A percentile compares a stretch with the other conserved stretches of the same genome.
Evolutionary conservation across 2,113 vertebrate species (phyloP).

Genomic region (Danio rerio): DNA sequence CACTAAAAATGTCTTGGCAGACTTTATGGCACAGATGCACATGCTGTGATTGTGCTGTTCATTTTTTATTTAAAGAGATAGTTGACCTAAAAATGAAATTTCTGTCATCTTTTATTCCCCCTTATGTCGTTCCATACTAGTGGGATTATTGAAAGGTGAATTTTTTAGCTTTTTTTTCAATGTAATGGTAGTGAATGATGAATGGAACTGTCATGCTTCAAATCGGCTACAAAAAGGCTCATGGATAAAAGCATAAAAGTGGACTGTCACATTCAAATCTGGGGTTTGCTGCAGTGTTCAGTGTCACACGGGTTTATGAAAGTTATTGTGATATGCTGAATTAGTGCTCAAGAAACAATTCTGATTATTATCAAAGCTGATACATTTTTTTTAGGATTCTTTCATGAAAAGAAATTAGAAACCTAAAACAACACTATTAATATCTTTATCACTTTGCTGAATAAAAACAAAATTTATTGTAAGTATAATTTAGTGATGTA

Average conservation of each 20-base stretch:
- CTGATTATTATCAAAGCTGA: not conserved
- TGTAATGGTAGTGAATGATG: not conserved
- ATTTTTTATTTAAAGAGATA: conserved; percentile 25
- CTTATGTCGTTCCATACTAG: not conserved
- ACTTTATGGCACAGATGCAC: conserved; percentile 17
- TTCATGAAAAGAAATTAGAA: no score
- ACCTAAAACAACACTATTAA: no score
- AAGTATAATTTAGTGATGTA: no score
- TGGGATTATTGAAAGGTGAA: not conserved
- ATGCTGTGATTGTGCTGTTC: conserved; percentile 10
- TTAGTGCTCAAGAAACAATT: not conserved
- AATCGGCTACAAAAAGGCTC: not conserved
- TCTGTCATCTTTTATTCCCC: not conserved
- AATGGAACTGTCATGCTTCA: not conserved
- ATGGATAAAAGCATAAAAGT: not conserved
- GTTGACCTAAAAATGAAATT: conserved; percentile 8
- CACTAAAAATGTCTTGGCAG: conserved; percentile 32
- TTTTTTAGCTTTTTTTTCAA: not conserved
- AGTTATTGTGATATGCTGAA: not conserved
- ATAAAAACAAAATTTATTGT: no score
- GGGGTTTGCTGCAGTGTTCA: not conserved
- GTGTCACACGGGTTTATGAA: not conserved
- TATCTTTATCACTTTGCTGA: no score
- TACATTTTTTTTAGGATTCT: not conserved
- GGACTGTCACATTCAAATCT: not conserved